Evolutionary conservation across 1,140 invertebrate genomes (phyloP).

Genomic region (Diorhabda elongata): DNA sequence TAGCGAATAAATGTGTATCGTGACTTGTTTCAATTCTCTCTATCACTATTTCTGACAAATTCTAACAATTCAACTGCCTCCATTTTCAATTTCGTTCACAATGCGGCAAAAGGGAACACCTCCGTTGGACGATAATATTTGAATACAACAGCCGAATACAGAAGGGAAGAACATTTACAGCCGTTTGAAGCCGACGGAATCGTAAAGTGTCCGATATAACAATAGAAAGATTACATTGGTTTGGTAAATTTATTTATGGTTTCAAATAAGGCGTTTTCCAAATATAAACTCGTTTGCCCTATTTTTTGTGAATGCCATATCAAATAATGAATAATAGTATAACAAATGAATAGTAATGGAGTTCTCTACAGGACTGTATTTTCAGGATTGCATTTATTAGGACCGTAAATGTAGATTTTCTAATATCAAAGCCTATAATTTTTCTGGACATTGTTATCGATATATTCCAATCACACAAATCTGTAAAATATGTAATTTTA

Average conservation of each 20-base stretch:
- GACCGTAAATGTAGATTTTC: too few relatives aligned
- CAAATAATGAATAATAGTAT: too few relatives aligned
- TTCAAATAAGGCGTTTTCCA: slow-evolving; percentile 26
- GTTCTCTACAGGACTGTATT: too few relatives aligned
- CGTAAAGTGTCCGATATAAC: slow-evolving; percentile 34
- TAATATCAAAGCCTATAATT: too few relatives aligned
- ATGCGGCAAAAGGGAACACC: slow-evolving; percentile 12
- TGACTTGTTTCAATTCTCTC: not conserved
- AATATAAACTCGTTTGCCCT: too few relatives aligned
- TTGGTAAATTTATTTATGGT: slow-evolving; percentile 28
- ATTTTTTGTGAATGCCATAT: too few relatives aligned
- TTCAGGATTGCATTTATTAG: too few relatives aligned
- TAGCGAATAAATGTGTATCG: not conserved
- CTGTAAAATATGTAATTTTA: too few relatives aligned
- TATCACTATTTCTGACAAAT: slow-evolving; percentile 2
- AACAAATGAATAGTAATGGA: too few relatives aligned
- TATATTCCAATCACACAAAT: too few relatives aligned
- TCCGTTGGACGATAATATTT: slow-evolving; percentile 14
- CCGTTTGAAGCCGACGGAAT: slow-evolving; percentile 19
- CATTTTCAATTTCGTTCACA: slow-evolving; percentile 20
- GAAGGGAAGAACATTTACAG: slow-evolving; percentile 15
- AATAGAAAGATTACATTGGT: slow-evolving; percentile 33
- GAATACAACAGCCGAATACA: slow-evolving; percentile 11
- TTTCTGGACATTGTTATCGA: too few relatives aligned
- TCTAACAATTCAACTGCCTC: slow-evolving; percentile 4